These are phyloP conservation scores for Parauchenoglanis punctatus DNA, from an alignment of 2,797 vertebrate species.

Conservation along the genomic window DNA sequence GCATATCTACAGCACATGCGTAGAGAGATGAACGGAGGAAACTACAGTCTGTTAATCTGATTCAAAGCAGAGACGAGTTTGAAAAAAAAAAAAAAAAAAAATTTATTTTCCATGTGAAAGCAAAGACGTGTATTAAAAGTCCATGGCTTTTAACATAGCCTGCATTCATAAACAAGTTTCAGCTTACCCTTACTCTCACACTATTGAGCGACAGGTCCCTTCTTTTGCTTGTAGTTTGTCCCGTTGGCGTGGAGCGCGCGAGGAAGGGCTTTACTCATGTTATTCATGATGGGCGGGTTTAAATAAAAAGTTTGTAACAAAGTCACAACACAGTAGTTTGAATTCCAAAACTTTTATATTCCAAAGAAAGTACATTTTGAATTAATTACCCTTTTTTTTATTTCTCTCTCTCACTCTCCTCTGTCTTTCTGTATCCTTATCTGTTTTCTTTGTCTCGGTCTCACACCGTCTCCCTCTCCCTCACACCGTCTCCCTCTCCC, in stretches of 20 bases:
- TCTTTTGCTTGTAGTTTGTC: background rate
- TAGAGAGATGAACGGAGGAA: background rate
- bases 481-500: too few species aligned
- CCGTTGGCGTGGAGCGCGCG: background rate
- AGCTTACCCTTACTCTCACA: background rate
- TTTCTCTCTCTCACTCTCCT: too few species aligned
- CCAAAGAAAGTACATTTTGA: too few species aligned
- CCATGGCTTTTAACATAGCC: background rate
- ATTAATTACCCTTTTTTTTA: background rate
- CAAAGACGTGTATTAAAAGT: background rate
- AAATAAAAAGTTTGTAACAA: too few species aligned
- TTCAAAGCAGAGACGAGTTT: background rate
- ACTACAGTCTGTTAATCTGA: background rate
- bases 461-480: too few species aligned
- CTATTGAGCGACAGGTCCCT: background rate
- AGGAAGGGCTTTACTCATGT: background rate
- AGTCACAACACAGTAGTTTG: background rate
- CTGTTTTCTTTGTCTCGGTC: too few species aligned
- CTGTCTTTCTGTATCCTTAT: too few species aligned
- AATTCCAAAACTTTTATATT: background rate
- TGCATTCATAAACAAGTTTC: background rate
- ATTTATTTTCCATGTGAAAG: background rate
- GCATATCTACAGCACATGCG: slow-evolving; percentile 17
- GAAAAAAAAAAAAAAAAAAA: background rate
- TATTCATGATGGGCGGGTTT: background rate